Evolutionary conservation across 2,797 vertebrate species (phyloP), one percentile per base, ranked within the genome.

Genomic region (Sebastes steindachneri): DNA sequence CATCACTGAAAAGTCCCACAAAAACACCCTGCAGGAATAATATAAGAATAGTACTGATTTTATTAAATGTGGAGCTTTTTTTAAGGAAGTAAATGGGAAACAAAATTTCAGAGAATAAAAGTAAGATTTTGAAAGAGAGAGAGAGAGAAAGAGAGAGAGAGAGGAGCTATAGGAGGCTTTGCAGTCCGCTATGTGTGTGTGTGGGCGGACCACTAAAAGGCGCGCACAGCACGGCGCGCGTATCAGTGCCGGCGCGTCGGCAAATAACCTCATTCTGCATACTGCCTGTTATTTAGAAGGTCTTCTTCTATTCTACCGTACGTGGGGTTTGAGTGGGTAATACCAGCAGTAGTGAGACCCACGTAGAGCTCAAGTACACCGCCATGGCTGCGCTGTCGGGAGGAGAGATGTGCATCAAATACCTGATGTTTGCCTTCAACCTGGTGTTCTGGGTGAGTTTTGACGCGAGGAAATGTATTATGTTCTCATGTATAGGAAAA

Each of bases 391-490:
- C 95, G n/a, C 96, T 99, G 88, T 98, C 97, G 80, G 98, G 98
- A 78, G 97, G 97, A 92, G 97, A 97, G 83, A 98, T 95, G 93
- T 99, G 98, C 93, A 95, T 99, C 93, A 99, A 99, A 90, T 99
- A 98, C 84, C 91, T 99, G 87, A 97, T 99, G 90, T 99, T 99
- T 85, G 97, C 94, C 87, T 99, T 99, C 91, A 99, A 99, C 93
- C 97, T 99, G 88, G 79, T 99, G 12, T 98, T 99, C 88, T 99
- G 98, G 98, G 98, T 99, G 92, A 98, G 97, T 96, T 96, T 54
- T 9, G 4, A 70, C 26, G 29, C 60, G 58, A 77, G n/a, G 9
- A 57, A 26, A 59, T n/a, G 14, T 45, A 31, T 25, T 45, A 41
- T 41, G 35, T 60, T 68, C 21, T 45, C 51, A 5, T 1, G 37